phyloP scores from a whole-genome alignment of 2,888 invertebrate species.

The Trissolcus brochymenae region DNA sequence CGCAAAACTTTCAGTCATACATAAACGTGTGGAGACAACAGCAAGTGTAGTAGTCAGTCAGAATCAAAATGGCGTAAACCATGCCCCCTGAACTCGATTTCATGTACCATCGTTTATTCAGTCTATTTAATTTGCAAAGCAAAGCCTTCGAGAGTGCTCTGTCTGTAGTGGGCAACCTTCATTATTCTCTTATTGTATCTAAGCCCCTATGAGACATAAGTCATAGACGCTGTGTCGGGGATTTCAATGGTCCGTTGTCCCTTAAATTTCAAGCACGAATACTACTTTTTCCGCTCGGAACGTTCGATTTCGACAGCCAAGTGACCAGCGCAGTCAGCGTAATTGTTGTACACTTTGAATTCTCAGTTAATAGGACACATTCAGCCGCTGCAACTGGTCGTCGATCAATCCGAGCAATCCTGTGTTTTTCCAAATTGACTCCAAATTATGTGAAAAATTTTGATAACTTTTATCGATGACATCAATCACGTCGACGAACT shows the following conservation, averaged over 20 bases:
- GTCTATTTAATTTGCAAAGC: conserved; percentile 71
- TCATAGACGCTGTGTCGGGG: conserved; percentile 64
- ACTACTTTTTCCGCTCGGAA: conserved; percentile 48
- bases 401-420: too few species aligned
- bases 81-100: conserved; percentile 24
- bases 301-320: conserved; percentile 44
- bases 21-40: neutral
- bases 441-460: conserved; percentile 48
- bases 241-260: conserved; percentile 66
- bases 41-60: conserved; percentile 45
- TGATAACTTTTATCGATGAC: conserved; percentile 49
- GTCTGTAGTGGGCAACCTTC: conserved; percentile 69
- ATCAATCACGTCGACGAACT: conserved; percentile 51
- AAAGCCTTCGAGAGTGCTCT: conserved; percentile 67
- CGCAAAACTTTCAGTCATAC: neutral
- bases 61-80: conserved; percentile 42
- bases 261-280: conserved; percentile 60
- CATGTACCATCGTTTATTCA: conserved; percentile 32
- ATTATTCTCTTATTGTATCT: conserved; percentile 75
- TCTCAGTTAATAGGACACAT: neutral
- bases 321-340: conserved; percentile 46
- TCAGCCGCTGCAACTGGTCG: neutral
- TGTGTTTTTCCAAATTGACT: conserved; percentile 27
- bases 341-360: conserved; percentile 11
- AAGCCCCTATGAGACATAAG: conserved; percentile 69